These are phyloP conservation scores for Pluvialis apricaria DNA, from an alignment of 2,113 vertebrate genomes.

Conservation along the genomic window DNA sequence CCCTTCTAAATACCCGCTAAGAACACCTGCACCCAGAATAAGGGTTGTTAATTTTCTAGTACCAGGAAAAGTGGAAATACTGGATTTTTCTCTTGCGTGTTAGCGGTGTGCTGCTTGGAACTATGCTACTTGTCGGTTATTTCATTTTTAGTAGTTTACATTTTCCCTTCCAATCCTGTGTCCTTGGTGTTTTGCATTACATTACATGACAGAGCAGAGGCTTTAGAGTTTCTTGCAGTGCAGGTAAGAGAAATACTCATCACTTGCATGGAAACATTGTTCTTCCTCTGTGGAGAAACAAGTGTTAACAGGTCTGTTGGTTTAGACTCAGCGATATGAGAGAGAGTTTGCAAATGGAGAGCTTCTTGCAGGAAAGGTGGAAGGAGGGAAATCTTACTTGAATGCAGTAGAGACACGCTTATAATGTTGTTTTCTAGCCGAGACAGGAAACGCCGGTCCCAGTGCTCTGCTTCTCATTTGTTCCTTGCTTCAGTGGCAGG, in stretches of 20 bases:
- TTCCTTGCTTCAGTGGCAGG: neutral
- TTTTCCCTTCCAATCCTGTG: neutral
- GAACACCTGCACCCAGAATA: neutral
- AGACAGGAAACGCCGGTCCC: neutral
- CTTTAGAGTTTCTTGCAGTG: neutral
- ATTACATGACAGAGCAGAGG: neutral
- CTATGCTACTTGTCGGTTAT: neutral
- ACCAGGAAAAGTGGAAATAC: neutral
- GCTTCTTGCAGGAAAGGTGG: neutral
- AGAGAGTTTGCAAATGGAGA: neutral
- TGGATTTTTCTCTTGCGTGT: neutral
- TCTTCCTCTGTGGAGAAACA: neutral
- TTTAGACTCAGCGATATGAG: neutral
- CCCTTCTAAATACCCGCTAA: rapidly evolving
- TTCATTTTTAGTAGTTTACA: neutral
- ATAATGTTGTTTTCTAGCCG: neutral
- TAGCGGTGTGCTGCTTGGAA: neutral
- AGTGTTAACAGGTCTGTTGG: neutral
- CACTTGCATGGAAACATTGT: neutral
- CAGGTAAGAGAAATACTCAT: neutral
- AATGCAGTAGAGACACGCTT: neutral
- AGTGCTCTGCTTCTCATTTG: neutral
- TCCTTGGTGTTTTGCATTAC: neutral
- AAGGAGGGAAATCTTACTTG: neutral
- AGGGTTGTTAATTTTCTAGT: neutral